Evolutionary conservation across 2,113 vertebrate genomes (phyloP).

Genomic region (Bos javanicus): DNA sequence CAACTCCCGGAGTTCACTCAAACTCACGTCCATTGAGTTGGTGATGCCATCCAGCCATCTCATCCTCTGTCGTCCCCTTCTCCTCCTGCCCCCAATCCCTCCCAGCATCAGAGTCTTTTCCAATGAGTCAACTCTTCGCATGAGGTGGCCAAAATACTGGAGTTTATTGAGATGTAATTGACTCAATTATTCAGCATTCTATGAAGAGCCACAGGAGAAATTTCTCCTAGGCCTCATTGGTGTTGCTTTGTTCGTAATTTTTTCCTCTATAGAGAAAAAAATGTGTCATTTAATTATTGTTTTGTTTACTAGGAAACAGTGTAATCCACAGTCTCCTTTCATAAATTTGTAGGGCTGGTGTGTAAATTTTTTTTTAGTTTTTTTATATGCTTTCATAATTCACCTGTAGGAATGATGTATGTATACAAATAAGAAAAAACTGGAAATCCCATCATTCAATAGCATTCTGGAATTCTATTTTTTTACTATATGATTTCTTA

Average conservation of each 20-base stretch:
- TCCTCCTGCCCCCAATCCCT: too few relatives aligned
- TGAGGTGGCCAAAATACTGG: too few relatives aligned
- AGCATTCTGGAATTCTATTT: not conserved
- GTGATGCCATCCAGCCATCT: too few relatives aligned
- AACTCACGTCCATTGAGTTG: too few relatives aligned
- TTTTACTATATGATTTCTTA: not conserved
- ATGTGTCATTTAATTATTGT: not conserved
- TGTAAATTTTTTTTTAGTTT: not conserved
- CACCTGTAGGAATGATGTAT: not conserved
- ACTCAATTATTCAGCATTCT: not conserved
- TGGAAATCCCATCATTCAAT: not conserved
- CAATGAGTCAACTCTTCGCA: too few relatives aligned
- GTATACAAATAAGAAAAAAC: not conserved
- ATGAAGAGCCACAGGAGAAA: not conserved
- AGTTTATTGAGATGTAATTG: not conserved
- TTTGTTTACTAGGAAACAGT: constrained; percentile 18
- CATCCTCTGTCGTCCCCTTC: too few relatives aligned
- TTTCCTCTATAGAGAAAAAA: not conserved
- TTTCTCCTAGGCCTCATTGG: not conserved
- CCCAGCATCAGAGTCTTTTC: too few relatives aligned
- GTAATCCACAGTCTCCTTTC: not conserved
- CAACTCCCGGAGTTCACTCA: too few relatives aligned
- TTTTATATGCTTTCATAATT: not conserved
- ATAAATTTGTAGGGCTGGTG: not conserved
- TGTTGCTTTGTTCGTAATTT: not conserved